Evolutionary conservation across 2,888 invertebrate species (phyloP).

Genomic region (Cantharis flavilabris): DNA sequence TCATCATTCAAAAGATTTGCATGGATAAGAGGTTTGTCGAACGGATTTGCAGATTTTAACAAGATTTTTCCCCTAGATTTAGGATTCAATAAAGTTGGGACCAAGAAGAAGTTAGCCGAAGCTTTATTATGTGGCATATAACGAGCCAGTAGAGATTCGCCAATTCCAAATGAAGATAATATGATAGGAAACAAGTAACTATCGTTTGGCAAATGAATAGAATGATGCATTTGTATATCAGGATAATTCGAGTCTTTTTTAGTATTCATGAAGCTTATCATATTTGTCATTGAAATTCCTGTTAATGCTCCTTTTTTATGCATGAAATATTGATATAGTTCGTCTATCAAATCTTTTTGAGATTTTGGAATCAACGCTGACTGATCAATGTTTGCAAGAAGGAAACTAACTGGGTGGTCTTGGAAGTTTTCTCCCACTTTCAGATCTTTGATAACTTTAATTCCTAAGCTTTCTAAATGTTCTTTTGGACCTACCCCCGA

Average conservation of each 20-base stretch:
- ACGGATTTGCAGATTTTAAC: constrained; percentile 60
- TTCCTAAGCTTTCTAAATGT: constrained; percentile 48
- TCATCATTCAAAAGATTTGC: constrained; percentile 65
- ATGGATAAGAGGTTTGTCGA: constrained; percentile 63
- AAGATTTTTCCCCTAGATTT: constrained; percentile 60
- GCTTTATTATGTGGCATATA: not conserved
- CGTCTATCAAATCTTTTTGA: constrained; percentile 27
- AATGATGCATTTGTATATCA: constrained; percentile 61
- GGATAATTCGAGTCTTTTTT: constrained; percentile 59
- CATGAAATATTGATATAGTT: constrained; percentile 55
- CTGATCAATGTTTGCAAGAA: constrained; percentile 6
- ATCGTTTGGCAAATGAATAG: constrained; percentile 52
- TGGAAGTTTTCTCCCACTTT: constrained; percentile 57
- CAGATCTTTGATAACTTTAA: constrained; percentile 52
- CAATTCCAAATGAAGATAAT: not conserved
- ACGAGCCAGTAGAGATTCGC: not conserved
- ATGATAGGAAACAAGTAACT: constrained; percentile 3
- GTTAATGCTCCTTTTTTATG: constrained; percentile 57
- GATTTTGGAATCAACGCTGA: not conserved
- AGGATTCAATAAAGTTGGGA: constrained; percentile 54
- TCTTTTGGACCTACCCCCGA: constrained; percentile 59
- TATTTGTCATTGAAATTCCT: constrained; percentile 53
- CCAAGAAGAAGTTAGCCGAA: not conserved
- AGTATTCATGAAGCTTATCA: constrained; percentile 57
- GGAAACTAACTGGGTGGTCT: constrained; percentile 43